A percentile compares a stretch with the other conserved stretches of the same genome.
phyloP scores from a whole-genome alignment of 92 coral and sea anemone genomes.

The Umimayanthus kanabou region DNA sequence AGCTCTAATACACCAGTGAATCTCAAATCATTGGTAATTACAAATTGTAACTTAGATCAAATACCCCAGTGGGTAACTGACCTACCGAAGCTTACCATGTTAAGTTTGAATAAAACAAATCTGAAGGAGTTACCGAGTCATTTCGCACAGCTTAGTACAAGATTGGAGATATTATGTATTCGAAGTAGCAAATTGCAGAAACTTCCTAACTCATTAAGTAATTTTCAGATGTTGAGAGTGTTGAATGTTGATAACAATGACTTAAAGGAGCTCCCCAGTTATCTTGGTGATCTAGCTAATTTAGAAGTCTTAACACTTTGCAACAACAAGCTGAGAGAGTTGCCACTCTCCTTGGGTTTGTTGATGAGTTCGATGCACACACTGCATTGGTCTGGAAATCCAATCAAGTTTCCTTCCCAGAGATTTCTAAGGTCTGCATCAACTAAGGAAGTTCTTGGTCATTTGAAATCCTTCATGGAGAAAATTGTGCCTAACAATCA shows the following conservation, averaged over 20 bases:
- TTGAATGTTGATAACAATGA: conserved; percentile 26
- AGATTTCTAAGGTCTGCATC: background rate
- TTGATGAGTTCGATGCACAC: conserved; percentile 1
- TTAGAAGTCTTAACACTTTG: conserved; percentile 18
- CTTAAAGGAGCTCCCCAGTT: conserved; percentile 11
- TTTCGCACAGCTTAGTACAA: conserved; percentile 4
- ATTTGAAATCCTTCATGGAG: conserved; percentile 20
- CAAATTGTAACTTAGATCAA: conserved; percentile 10
- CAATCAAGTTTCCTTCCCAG: conserved; percentile 17
- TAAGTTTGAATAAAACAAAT: conserved; percentile 6
- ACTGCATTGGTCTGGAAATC: conserved; percentile 34
- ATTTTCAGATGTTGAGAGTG: conserved; percentile 4
- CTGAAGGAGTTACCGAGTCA: conserved; percentile 19
- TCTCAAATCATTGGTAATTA: conserved; percentile 7
- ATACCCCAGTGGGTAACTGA: background rate
- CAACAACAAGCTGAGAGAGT: conserved; percentile 13
- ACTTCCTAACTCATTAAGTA: conserved; percentile 9
- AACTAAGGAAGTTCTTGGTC: conserved; percentile 1
- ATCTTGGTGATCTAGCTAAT: conserved; percentile 13
- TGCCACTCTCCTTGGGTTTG: conserved; percentile 28
- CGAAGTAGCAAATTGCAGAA: conserved; percentile 25
- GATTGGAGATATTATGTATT: conserved; percentile 21
- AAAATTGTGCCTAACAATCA: conserved; percentile 20
- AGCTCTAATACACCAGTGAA: background rate
- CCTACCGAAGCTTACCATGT: background rate